Base-by-base conservation (phyloP, 2,113 vertebrate species). In the Pterophyllum scalare region DNA sequence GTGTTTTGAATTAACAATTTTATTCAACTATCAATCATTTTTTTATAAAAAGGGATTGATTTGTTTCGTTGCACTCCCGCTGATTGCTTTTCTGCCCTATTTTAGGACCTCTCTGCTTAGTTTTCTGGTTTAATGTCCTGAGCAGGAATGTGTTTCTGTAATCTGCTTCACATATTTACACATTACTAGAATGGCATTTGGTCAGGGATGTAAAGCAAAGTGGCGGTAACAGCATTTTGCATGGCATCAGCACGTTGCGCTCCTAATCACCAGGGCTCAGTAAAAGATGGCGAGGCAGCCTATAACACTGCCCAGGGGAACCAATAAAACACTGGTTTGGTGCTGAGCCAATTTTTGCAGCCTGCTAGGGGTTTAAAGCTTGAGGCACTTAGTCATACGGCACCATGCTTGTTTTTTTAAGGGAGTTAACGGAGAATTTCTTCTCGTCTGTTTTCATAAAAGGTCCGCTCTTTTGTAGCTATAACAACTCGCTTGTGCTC, bases 291-390 rank as follows among this genome's bases (percentile, higher is more conserved):
- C 14, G 43, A 84, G 81, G 82, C 80, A 60, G 60, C 80, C 35
- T 58, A 7, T 85, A 88, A 89, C 88, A 65, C 88, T 76, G 88
- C 92, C 90, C 89, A 74, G 80, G 92, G 93, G 92, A 89, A 75
- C 87, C 91, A 87, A 90, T 93, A 92, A 92, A 93, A 88, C 58
- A 15, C 86, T 85, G 87, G 65, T 80, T 60, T 87, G 86, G 83
- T 81, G 84, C 80, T 43, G 81, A 83, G 87, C 82, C 86, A 72
- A 70, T 65, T 59, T 38, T 62, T 59, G 28, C 77, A 67, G 84
- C 40, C 64, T 80, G 79, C 81, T 77, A 77, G 89, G 26, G 14
- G 64, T 80, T 79, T 72, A 72, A 80, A 60, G 67, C 77, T 67
- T 28, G 33, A 59, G 72, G 31, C 64, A 62, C 60, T 78, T 33